A percentile compares a stretch with the other conserved stretches of the same genome.
phyloP scores from a whole-genome alignment of 92 coral and sea anemone genomes.

The Heteractis magnifica region DNA sequence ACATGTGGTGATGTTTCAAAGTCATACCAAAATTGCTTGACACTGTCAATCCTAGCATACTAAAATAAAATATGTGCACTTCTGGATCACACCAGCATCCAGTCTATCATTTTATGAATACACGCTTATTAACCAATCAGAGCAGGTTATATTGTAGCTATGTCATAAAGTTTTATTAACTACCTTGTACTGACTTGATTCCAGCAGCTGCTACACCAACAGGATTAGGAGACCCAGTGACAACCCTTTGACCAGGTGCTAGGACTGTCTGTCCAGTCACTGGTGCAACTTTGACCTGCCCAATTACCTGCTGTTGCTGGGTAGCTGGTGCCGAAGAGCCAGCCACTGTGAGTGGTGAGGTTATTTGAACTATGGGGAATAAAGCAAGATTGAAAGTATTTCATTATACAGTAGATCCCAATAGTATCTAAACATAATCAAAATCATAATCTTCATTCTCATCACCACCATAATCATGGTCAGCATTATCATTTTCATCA shows the following conservation, averaged over 20 bases:
- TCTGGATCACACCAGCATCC: too few relatives aligned
- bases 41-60: too few relatives aligned
- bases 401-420: too few relatives aligned
- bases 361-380: background rate
- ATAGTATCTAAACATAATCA: too few relatives aligned
- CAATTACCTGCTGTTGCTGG: conserved; percentile 17
- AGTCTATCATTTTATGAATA: too few relatives aligned
- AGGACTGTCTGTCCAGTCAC: conserved; percentile 16
- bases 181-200: conserved; percentile 14
- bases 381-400: too few relatives aligned
- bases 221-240: conserved; percentile 18
- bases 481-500: background rate
- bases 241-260: conserved; percentile 29
- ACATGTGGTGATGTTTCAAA: too few relatives aligned
- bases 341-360: conserved; percentile 29
- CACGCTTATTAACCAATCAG: too few relatives aligned
- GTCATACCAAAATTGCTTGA: too few relatives aligned
- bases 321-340: background rate
- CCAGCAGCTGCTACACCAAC: conserved; percentile 15
- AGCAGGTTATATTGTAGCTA: too few relatives aligned
- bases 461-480: background rate
- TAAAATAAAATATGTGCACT: background rate
- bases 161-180: background rate
- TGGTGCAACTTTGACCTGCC: conserved; percentile 32
- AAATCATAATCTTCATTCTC: too few relatives aligned